These are phyloP conservation scores for Drosophila mojavensis DNA, from an alignment of 1,140 invertebrate genomes.

Conservation along the genomic window DNA sequence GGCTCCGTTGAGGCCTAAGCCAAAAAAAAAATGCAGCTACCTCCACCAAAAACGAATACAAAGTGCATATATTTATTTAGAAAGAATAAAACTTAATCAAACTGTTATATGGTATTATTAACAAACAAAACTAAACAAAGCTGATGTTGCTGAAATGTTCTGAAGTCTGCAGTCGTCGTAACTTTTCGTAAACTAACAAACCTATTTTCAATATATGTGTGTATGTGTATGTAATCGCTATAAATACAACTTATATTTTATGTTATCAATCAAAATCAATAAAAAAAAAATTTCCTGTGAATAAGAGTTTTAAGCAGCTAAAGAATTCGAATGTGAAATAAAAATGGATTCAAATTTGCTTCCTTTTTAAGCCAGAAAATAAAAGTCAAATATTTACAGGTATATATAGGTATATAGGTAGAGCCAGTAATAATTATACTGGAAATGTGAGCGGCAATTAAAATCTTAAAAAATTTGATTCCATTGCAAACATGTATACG, in stretches of 20 bases:
- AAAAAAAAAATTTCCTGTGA: conserved; percentile 21
- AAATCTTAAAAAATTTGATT: too few species aligned
- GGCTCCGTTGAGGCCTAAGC: conserved; percentile 65
- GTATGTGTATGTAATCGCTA: conserved; percentile 71
- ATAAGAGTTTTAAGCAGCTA: not conserved
- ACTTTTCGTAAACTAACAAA: conserved; percentile 49
- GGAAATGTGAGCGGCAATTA: too few species aligned
- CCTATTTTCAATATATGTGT: conserved; percentile 68
- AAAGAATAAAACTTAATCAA: conserved; percentile 31
- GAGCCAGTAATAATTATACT: too few species aligned
- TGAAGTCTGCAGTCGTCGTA: conserved; percentile 80
- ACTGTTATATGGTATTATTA: conserved; percentile 20
- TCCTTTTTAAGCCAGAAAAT: too few species aligned
- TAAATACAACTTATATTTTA: conserved; percentile 26
- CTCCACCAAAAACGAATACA: conserved; percentile 49
- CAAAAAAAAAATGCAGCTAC: conserved; percentile 24
- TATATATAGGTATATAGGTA: too few species aligned
- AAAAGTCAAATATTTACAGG: too few species aligned
- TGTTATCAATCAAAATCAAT: conserved; percentile 40
- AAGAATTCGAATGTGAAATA: too few species aligned
- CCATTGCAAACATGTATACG: too few species aligned
- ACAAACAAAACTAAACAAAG: conserved; percentile 32
- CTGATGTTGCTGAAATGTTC: conserved; percentile 81
- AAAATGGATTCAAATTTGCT: too few species aligned
- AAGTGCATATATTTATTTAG: conserved; percentile 54